These are phyloP conservation scores for Caenorhabditis briggsae DNA, from an alignment of 1,140 invertebrate genomes.

Conservation along the genomic window DNA sequence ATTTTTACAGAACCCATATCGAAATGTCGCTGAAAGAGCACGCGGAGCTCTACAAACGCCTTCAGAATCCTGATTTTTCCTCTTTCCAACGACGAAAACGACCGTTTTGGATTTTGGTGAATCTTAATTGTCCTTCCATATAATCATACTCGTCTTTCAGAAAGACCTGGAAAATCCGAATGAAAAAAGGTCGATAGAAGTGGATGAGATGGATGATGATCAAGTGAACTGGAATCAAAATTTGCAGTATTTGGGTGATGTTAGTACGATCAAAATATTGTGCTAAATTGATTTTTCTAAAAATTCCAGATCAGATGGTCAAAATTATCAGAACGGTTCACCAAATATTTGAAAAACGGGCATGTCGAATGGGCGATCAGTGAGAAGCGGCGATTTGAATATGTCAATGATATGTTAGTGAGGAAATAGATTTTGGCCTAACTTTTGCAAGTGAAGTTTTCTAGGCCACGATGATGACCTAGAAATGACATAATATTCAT, in stretches of 20 bases:
- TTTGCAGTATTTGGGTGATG: conserved; percentile 33
- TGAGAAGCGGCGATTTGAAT: conserved; percentile 11
- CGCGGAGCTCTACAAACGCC: conserved; percentile 13
- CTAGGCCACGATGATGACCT: too few relatives aligned
- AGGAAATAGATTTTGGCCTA: too few relatives aligned
- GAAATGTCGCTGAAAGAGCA: conserved; percentile 33
- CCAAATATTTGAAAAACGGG: conserved; percentile 25
- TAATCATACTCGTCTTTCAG: not conserved
- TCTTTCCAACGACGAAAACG: conserved; percentile 5
- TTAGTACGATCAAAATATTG: not conserved
- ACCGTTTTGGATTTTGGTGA: conserved; percentile 36
- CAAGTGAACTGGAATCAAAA: conserved; percentile 41
- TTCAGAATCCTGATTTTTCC: conserved; percentile 12
- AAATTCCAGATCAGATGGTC: conserved; percentile 24
- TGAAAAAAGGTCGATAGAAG: not conserved
- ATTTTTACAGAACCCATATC: conserved; percentile 22
- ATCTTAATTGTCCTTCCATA: not conserved
- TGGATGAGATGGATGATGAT: conserved; percentile 20
- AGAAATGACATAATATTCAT: too few relatives aligned
- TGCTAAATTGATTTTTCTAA: not conserved
- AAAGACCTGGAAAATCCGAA: not conserved
- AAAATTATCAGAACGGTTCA: conserved; percentile 12
- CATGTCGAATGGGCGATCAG: not conserved
- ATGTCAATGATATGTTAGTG: conserved; percentile 34
- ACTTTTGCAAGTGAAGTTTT: too few relatives aligned